A percentile compares a stretch with the other conserved stretches of the same genome.
These are phyloP conservation scores for Cheirogaleus major DNA, from an alignment of 2,797 vertebrate genomes.

Conservation along the genomic window DNA sequence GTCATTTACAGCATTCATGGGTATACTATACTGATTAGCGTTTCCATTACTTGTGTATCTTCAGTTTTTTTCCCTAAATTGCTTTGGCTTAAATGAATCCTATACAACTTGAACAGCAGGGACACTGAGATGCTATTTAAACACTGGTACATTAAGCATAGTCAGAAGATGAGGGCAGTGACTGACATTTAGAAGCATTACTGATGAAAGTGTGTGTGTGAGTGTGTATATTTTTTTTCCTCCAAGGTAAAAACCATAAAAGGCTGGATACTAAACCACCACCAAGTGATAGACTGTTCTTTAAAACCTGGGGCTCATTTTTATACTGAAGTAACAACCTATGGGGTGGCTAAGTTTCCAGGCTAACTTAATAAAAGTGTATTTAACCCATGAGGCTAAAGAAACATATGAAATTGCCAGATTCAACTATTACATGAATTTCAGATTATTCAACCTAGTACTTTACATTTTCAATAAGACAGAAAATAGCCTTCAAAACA, in stretches of 20 bases:
- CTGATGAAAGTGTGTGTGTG: not conserved
- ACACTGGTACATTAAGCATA: not conserved
- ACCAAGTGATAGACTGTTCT: not conserved
- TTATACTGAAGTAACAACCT: conserved; percentile 16
- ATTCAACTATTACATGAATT: conserved; percentile 14
- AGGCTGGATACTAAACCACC: not conserved
- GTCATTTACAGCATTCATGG: not conserved
- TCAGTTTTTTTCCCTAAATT: conserved; percentile 14
- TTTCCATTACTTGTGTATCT: not conserved
- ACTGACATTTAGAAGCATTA: conserved; percentile 14
- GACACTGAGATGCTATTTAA: conserved; percentile 19
- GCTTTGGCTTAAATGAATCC: conserved; percentile 2
- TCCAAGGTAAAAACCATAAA: conserved; percentile 28
- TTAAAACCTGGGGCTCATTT: conserved; percentile 6
- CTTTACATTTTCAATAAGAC: not conserved
- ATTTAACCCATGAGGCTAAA: conserved; percentile 37
- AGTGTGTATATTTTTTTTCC: no score
- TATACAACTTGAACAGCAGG: not conserved
- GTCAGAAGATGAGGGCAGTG: conserved; percentile 19
- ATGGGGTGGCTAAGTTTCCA: not conserved
- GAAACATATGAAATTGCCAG: not conserved
- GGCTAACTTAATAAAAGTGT: not conserved
- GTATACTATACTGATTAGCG: not conserved
- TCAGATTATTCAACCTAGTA: not conserved
- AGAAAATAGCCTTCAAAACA: not conserved